Percentiles rank a stretch among this genome's conserved stretches.
Evolutionary conservation across 2,888 invertebrate species (phyloP).

Genomic region (Encarsia formosa): DNA sequence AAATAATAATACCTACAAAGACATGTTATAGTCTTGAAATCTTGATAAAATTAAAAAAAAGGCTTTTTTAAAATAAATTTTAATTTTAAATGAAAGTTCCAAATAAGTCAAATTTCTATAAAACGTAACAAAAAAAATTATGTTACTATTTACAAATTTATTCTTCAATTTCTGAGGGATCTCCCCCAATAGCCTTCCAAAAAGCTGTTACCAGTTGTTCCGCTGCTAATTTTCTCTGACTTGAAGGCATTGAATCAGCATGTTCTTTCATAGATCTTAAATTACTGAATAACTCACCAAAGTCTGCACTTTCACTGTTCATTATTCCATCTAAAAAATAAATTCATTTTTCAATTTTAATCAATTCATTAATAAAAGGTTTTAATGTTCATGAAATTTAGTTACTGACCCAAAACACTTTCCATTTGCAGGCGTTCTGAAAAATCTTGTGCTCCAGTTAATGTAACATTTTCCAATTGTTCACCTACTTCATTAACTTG

Average conservation of each 20-base stretch:
- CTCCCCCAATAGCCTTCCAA: conserved; percentile 72
- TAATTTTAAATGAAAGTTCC: no score
- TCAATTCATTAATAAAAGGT: conserved; percentile 2
- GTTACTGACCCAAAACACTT: conserved; percentile 40
- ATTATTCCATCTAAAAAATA: conserved; percentile 43
- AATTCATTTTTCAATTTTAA: neutral
- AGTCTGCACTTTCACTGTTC: conserved; percentile 52
- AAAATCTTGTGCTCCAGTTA: conserved; percentile 31
- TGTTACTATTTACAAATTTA: no score
- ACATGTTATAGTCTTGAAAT: no score
- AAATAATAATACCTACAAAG: no score
- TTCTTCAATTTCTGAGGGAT: conserved; percentile 64
- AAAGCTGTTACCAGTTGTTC: conserved; percentile 70
- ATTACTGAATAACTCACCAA: conserved; percentile 63
- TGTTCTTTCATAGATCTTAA: conserved; percentile 66
- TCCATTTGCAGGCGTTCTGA: conserved; percentile 41
- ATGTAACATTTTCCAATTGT: conserved; percentile 41
- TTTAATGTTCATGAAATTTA: neutral
- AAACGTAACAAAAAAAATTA: no score
- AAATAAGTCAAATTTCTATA: no score
- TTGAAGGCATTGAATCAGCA: conserved; percentile 60
- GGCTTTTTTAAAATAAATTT: no score
- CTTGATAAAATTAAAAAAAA: no score
- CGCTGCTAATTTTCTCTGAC: conserved; percentile 64
- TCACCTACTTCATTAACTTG: conserved; percentile 40